phyloP scores from a whole-genome alignment of 1,140 invertebrate species.

The Macrobrachium rosenbergii region DNA sequence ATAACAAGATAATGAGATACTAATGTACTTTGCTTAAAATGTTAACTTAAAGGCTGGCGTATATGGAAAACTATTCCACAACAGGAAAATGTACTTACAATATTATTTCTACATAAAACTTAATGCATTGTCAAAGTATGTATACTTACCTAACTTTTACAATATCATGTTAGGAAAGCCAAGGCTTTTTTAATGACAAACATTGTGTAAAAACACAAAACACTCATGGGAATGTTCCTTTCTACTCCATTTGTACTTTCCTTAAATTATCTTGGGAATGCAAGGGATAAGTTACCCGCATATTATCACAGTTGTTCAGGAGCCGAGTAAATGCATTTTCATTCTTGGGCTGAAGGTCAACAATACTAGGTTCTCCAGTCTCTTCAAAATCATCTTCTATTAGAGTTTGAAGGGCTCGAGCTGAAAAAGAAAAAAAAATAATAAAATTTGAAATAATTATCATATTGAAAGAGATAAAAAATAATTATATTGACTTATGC shows the following conservation, averaged over 20 bases:
- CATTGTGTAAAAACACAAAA: not conserved
- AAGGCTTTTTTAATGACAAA: no score
- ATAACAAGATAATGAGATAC: no score
- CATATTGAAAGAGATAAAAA: not conserved
- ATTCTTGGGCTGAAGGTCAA: constrained; percentile 33
- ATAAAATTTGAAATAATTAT: not conserved
- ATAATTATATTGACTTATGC: not conserved
- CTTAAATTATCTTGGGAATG: not conserved
- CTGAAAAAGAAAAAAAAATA: not conserved
- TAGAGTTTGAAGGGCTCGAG: constrained; percentile 42
- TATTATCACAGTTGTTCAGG: constrained; percentile 32
- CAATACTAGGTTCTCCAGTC: not conserved
- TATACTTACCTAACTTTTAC: no score
- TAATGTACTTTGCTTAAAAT: no score
- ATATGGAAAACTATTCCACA: no score
- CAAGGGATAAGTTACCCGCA: constrained; percentile 33
- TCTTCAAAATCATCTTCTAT: constrained; percentile 43
- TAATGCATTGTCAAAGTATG: no score
- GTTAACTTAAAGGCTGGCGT: no score
- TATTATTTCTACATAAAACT: no score
- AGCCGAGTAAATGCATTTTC: constrained; percentile 38
- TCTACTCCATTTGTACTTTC: not conserved
- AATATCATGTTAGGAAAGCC: no score
- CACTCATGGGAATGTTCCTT: not conserved
- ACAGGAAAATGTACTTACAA: no score